phyloP scores from a whole-genome alignment of 2,113 vertebrate genomes.

The Tragelaphus strepsiceros region DNA sequence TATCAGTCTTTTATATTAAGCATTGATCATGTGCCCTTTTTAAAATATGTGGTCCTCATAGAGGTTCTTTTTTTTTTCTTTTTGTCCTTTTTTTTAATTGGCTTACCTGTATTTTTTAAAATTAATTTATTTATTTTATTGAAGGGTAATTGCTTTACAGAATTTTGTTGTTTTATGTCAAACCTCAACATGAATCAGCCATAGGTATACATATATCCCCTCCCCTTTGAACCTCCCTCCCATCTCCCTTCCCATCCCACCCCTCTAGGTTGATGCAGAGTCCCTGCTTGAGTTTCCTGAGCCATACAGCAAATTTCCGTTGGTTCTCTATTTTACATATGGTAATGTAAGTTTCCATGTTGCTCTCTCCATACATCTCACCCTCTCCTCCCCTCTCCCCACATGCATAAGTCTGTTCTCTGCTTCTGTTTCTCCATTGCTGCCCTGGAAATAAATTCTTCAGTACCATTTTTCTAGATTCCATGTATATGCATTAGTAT shows the following conservation, averaged over 20 bases:
- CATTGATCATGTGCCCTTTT: not conserved
- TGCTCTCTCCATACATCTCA: not conserved
- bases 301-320: not conserved
- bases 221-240: not conserved
- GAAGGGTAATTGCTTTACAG: not conserved
- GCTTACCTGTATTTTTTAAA: not conserved
- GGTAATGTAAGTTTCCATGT: not conserved
- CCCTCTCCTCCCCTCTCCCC: not conserved
- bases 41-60: not conserved
- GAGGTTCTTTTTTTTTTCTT: not conserved
- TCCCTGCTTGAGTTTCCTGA: not conserved
- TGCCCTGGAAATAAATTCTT: not conserved
- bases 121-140: not conserved
- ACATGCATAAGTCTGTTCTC: not conserved
- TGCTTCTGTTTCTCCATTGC: not conserved
- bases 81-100: not conserved
- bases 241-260: not conserved
- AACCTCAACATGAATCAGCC: not conserved
- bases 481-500: not conserved
- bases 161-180: not conserved
- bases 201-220: not conserved
- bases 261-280: not conserved
- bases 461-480: not conserved
- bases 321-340: not conserved
- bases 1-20: not conserved